Evolutionary conservation across 1,140 invertebrate species (phyloP).

Genomic region (Penaeus japonicus): DNA sequence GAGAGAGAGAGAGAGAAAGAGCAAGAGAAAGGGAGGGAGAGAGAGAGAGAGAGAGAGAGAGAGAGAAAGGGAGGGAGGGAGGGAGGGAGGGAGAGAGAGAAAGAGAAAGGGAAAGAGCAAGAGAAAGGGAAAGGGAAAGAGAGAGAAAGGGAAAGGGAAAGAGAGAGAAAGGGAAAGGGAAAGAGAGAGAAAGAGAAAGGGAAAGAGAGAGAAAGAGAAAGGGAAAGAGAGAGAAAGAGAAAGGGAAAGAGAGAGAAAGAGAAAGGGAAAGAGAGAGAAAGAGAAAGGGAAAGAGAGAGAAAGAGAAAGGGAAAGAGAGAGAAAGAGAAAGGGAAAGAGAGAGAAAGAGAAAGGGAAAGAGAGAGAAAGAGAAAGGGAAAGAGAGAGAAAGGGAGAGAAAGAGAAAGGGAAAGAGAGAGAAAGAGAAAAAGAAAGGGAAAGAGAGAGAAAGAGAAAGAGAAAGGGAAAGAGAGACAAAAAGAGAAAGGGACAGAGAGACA

Average conservation of each 20-base stretch:
- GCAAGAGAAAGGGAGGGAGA: not conserved
- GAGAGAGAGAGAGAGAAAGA: not conserved
- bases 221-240: constrained; percentile 9
- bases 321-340: too few relatives aligned
- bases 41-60: not conserved
- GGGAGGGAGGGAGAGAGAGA: not conserved
- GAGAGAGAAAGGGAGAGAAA: too few relatives aligned
- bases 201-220: not conserved
- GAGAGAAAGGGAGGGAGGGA: not conserved
- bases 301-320: not conserved
- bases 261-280: not conserved
- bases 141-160: not conserved
- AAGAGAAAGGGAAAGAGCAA: not conserved
- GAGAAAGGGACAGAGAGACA: too few relatives aligned
- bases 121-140: not conserved
- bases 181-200: not conserved
- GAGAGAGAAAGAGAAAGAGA: too few relatives aligned
- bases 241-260: not conserved
- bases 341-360: too few relatives aligned
- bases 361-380: too few relatives aligned
- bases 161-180: not conserved
- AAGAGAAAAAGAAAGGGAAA: too few relatives aligned
- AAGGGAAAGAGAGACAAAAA: too few relatives aligned
- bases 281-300: not conserved
- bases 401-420: too few relatives aligned